Percentiles rank a stretch among this genome's conserved stretches.
Conservation (phyloP, 92 coral and sea anemone genomes). For the Ricordea florida region DNA sequence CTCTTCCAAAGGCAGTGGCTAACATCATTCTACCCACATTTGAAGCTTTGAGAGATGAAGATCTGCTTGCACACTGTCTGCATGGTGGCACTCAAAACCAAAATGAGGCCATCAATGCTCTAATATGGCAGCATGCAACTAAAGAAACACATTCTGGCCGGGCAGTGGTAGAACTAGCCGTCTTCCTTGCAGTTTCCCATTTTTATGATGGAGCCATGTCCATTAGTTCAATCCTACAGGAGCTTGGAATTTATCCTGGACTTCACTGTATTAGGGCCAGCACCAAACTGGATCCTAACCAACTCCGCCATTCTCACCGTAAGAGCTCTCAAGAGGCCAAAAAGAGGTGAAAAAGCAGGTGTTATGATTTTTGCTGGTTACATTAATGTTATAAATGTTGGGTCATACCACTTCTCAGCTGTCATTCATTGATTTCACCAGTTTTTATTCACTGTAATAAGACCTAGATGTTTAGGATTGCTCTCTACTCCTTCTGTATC, state of each 20-base stretch:
- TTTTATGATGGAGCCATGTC: constrained; percentile 41
- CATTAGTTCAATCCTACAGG: constrained; percentile 24
- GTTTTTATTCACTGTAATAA: too few species aligned
- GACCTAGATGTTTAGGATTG: too few species aligned
- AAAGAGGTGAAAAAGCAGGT: too few species aligned
- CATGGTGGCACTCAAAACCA: constrained; percentile 70
- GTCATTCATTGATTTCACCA: too few species aligned
- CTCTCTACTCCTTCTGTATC: too few species aligned
- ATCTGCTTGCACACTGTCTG: constrained; percentile 30
- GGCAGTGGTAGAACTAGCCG: constrained; percentile 40
- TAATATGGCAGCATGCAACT: constrained; percentile 66
- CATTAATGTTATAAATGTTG: too few species aligned
- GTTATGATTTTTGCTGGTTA: too few species aligned
- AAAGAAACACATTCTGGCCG: constrained; percentile 64
- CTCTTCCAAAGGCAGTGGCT: constrained; percentile 55
- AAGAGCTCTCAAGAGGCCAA: constrained; percentile 32
- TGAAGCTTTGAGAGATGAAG: constrained; percentile 11
- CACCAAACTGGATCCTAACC: constrained; percentile 25
- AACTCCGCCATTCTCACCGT: constrained; percentile 34
- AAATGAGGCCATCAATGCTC: constrained; percentile 71
- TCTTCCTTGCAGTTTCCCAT: constrained; percentile 36
- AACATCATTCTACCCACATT: constrained; percentile 22
- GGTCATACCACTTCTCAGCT: too few species aligned
- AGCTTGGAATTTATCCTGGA: constrained; percentile 44
- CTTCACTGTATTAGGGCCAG: constrained; percentile 1